Evolutionary conservation across 2,888 invertebrate genomes (phyloP).

Genomic region (Cryptophagus acutangulus): DNA sequence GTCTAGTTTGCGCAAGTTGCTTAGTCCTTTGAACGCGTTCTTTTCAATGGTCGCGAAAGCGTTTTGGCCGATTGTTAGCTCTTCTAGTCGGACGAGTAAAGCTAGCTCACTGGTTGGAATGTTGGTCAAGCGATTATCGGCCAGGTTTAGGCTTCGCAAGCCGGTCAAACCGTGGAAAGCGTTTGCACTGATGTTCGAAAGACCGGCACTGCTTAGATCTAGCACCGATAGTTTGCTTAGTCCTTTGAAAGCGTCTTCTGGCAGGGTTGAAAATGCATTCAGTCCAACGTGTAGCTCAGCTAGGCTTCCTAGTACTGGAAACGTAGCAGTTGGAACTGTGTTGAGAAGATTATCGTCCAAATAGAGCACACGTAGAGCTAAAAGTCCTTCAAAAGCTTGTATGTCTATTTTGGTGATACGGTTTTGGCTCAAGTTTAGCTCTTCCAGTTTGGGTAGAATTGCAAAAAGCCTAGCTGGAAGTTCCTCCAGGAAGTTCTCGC

Average conservation of each 20-base stretch:
- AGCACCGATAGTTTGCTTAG: conserved; percentile 69
- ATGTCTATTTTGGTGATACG: conserved; percentile 76
- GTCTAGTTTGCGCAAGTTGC: conserved; percentile 70
- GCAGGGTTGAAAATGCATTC: conserved; percentile 72
- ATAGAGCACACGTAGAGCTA: conserved; percentile 72
- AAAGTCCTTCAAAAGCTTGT: conserved; percentile 69
- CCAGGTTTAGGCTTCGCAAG: conserved; percentile 70
- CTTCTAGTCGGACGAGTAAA: conserved; percentile 68
- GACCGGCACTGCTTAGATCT: conserved; percentile 75
- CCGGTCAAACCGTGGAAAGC: conserved; percentile 73
- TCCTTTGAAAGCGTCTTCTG: conserved; percentile 73
- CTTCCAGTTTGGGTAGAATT: conserved; percentile 70
- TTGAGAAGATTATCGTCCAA: conserved; percentile 80
- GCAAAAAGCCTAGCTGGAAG: conserved; percentile 70
- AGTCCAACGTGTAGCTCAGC: conserved; percentile 81
- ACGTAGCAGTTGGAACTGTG: conserved; percentile 68
- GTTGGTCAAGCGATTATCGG: conserved; percentile 70
- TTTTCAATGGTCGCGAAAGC: conserved; percentile 66
- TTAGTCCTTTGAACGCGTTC: conserved; percentile 72
- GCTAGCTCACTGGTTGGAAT: conserved; percentile 74
- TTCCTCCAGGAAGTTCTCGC: conserved; percentile 77
- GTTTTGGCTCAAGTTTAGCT: conserved; percentile 81
- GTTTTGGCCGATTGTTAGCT: conserved; percentile 78
- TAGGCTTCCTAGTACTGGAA: conserved; percentile 68
- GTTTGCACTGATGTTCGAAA: conserved; percentile 70